Conservation (phyloP, 2,113 vertebrate genomes). For the Psilopsiagon aurifrons region DNA sequence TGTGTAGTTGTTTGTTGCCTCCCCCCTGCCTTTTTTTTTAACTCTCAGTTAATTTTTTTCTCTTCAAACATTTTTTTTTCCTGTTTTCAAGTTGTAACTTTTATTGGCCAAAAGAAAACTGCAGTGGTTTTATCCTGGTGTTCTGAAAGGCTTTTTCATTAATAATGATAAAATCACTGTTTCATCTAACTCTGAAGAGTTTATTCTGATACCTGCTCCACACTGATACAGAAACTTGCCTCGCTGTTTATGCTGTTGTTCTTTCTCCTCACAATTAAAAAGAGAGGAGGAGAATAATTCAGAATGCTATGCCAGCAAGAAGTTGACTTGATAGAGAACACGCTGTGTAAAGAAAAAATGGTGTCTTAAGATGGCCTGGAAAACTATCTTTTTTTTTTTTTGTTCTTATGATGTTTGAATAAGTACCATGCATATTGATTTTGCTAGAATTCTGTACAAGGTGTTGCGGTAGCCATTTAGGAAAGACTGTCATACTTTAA, state of each 20-base stretch:
- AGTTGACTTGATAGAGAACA: neutral
- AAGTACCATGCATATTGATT: neutral
- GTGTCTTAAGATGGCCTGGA: neutral
- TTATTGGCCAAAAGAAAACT: neutral
- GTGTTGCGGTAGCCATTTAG: neutral
- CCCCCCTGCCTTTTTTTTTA: neutral
- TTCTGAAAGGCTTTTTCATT: neutral
- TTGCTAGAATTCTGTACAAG: neutral
- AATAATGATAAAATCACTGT: neutral
- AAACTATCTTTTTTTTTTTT: neutral
- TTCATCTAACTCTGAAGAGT: neutral
- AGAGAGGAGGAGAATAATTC: neutral
- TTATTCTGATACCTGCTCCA: neutral
- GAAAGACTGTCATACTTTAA: neutral
- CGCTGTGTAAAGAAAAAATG: fast-evolving
- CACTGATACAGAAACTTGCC: neutral
- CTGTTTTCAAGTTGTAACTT: neutral
- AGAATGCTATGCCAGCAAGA: neutral
- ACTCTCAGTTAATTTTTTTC: neutral
- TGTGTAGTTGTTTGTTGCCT: neutral
- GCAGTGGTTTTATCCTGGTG: neutral
- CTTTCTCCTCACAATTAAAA: neutral
- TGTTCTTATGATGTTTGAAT: neutral
- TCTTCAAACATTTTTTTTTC: neutral
- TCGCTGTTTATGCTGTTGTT: neutral